Evolutionary conservation across 2,888 invertebrate genomes (phyloP), one percentile per base, ranked within the genome.

Genomic region (Cactoblastis cactorum): DNA sequence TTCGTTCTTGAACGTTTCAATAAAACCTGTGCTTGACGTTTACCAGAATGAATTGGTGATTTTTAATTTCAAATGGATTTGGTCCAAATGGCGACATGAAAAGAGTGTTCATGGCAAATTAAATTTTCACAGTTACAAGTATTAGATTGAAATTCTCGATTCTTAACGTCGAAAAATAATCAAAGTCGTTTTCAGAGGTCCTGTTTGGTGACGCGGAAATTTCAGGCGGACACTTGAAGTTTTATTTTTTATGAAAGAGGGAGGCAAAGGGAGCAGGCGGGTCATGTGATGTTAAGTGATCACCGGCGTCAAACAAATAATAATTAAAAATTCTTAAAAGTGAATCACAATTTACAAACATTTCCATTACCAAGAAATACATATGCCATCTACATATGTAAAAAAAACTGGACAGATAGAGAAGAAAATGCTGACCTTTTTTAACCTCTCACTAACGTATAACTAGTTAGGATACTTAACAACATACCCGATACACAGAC

Each of bases 91-190:
- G 18, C 53, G 48, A 55, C 57, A 58, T 53, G 53, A 55, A 59
- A 59, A 55, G 51, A 56, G 51, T 57, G 33, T 62, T 65, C 49
- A 60, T 53, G 58, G 52, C 53, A 57, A 60, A 66, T 67, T 65
- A 61, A 62, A 57, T 61, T 62, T 61, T 57, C 55, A 58, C 54
- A 57, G 58, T 61, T 58, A 58, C 57, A 58, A 55, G 57, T 60
- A 60, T 60, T 61, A 63, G 57, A 63, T 64, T 59, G 59, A 55
- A 65, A 64, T 61, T 53, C 55, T 55, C 55, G 54, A 59, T 68
- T 65, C 58, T 50, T 59, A 62, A 59, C 54, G 58, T 39, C 49
- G 53, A 59, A 64, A 61, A 65, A 61, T 62, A 65, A 65, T 58
- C 57, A 56, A 60, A 63, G 59, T 57, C 58, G 54, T 52, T 58